These are phyloP conservation scores for Lissocephala sabroskyi DNA, from an alignment of 2,888 invertebrate genomes.

Conservation along the genomic window DNA sequence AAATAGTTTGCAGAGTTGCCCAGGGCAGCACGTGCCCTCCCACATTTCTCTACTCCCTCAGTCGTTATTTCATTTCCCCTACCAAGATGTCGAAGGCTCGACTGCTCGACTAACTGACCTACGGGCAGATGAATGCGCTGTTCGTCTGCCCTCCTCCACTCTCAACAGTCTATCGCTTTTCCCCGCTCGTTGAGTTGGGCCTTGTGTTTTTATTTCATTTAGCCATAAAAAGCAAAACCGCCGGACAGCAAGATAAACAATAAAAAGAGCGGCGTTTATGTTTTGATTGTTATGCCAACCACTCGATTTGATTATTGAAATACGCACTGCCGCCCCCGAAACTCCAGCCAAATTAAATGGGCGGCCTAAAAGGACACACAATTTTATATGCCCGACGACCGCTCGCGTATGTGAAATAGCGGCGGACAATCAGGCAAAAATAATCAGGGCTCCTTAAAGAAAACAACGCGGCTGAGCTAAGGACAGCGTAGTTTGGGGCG, in stretches of 20 bases:
- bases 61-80: constrained; percentile 12
- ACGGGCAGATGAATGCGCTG: constrained; percentile 11
- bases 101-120: background rate
- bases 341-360: background rate
- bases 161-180: no score
- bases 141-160: background rate
- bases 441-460: constrained; percentile 12
- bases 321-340: no score
- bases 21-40: no score
- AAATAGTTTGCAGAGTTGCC: constrained; percentile 14
- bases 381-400: constrained; percentile 4
- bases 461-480: constrained; percentile 4
- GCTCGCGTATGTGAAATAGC: background rate
- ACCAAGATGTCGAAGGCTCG: constrained; percentile 4
- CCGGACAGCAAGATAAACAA: constrained; percentile 13
- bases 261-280: constrained; percentile 13
- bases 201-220: constrained; percentile 24
- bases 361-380: constrained; percentile 4
- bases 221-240: background rate
- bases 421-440: constrained; percentile 16
- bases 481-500: background rate
- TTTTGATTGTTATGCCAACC: constrained; percentile 13
- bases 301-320: constrained; percentile 21
- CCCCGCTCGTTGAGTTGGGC: constrained; percentile 16
- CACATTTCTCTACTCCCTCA: no score